Evolutionary conservation across 2,797 vertebrate species (phyloP), one percentile per base, ranked within the genome.

Genomic region (Morus bassanus): DNA sequence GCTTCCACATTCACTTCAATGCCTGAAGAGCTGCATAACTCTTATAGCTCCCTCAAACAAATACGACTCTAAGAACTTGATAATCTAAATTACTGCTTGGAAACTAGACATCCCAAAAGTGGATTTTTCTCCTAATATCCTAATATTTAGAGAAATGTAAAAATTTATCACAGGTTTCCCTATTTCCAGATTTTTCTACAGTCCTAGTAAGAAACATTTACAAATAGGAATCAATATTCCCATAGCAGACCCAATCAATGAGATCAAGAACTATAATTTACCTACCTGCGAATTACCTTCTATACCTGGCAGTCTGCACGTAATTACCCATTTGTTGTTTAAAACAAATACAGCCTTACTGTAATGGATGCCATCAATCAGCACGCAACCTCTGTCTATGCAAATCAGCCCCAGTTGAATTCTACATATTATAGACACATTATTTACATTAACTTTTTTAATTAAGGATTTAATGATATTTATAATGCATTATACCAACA

Each of bases 351-450:
- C 74, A 94, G 84, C 54, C 79, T 94, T 84, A 86, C 37, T 56
- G 76, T 91, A 97, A 96, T 24, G 78, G 88, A 78, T 81, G 82
- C 48, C 88, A 98, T 97, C 95, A 93, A 93, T 95, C 96, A 97
- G 84, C 21, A 91, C 46, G 12, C 45, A 96, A 86, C 56, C 93
- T 80, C 83, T 93, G 59, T 50, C 85, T 92, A 86, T 73, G 85
- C 78, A 96, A 96, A 97, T 85, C 85, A 96, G 76, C 30, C 67
- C 74, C 83, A 72, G 51, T 6, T 61, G 33, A 91, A 56, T 87
- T 89, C 64, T 92, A 96, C 92, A 63, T 91, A 89, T 68, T 91
- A 74, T 21, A 81, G 77, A 81, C 54, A 51, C 56, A 76, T 93
- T 96, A 93, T 91, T 95, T 95, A 96, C 59, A 84, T 94, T 83